Conservation (phyloP, 2,113 vertebrate genomes). For the Hylia prasina region DNA sequence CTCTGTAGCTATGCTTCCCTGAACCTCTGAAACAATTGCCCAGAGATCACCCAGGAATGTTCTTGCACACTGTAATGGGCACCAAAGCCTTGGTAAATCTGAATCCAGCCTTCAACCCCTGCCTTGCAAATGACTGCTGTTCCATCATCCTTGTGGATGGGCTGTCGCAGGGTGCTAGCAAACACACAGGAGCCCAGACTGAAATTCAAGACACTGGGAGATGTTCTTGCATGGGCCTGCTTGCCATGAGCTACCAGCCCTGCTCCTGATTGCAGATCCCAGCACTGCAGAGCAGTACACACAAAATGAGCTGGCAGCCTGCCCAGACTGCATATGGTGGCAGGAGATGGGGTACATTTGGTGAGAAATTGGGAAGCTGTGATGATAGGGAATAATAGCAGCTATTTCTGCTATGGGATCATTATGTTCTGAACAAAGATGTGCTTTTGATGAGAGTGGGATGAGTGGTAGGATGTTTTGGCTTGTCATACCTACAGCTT, state of each 20-base stretch:
- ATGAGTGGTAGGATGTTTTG: not conserved
- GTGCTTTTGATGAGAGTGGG: not conserved
- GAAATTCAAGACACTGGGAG: not conserved
- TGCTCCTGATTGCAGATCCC: not conserved
- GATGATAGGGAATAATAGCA: not conserved
- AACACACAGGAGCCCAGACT: not conserved
- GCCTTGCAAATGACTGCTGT: not conserved
- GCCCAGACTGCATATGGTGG: not conserved
- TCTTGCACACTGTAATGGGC: not conserved
- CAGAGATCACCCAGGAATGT: not conserved
- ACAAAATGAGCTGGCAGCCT: not conserved
- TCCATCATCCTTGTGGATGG: constrained; percentile 43
- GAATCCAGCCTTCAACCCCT: not conserved
- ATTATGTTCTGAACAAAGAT: not conserved
- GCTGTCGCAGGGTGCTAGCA: constrained; percentile 7
- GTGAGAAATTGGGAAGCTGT: not conserved
- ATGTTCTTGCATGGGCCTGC: not conserved
- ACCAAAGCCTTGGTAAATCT: not conserved
- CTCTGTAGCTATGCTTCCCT: not conserved
- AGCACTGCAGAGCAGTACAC: not conserved
- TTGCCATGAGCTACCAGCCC: not conserved
- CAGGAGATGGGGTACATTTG: not conserved
- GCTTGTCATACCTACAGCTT: not conserved
- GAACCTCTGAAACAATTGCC: constrained; percentile 13
- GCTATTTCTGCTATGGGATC: not conserved